These are phyloP conservation scores for Darevskia nairensis DNA, from an alignment of 2,797 vertebrate genomes.

Conservation along the genomic window DNA sequence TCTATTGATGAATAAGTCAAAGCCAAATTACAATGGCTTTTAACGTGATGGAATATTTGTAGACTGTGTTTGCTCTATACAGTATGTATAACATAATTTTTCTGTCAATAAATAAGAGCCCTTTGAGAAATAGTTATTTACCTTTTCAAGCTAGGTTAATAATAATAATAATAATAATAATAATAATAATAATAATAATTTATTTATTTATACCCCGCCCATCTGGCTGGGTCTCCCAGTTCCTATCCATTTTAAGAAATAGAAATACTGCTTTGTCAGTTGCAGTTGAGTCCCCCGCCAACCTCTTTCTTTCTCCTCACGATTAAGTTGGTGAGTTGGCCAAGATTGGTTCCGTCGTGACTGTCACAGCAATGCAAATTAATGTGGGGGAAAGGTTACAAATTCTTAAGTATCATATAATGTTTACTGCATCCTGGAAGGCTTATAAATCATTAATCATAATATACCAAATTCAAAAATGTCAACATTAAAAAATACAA, in stretches of 20 bases:
- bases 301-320: not conserved
- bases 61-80: not conserved
- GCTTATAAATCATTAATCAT: not conserved
- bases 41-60: constrained; percentile 1
- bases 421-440: not conserved
- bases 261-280: not conserved
- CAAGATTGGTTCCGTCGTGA: not conserved
- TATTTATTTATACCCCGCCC: too few relatives aligned
- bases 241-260: not conserved
- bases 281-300: too few relatives aligned
- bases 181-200: too few relatives aligned
- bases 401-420: not conserved
- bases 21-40: not conserved
- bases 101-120: constrained; percentile 43
- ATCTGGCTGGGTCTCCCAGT: not conserved
- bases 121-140: constrained; percentile 28
- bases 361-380: not conserved
- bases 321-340: not conserved
- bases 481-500: not conserved
- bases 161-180: too few relatives aligned
- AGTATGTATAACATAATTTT: constrained; percentile 1
- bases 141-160: not conserved
- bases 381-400: not conserved
- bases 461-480: not conserved
- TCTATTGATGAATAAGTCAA: constrained; percentile 34